These are phyloP conservation scores for Ciconia maguari DNA, from an alignment of 2,113 vertebrate species.

Conservation along the genomic window DNA sequence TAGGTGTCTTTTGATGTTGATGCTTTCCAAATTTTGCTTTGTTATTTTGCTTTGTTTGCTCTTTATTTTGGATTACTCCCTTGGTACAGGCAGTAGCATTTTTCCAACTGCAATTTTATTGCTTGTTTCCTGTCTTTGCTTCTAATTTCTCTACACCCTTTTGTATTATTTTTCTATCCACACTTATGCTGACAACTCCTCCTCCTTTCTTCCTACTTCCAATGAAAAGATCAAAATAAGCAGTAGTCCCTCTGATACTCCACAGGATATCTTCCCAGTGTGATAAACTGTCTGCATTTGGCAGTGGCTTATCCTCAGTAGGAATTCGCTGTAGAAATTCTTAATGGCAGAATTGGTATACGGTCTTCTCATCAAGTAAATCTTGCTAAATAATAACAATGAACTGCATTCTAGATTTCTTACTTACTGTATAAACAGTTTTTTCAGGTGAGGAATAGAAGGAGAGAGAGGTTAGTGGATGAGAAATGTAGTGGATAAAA, in stretches of 20 bases:
- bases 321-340: background rate
- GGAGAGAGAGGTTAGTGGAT: background rate
- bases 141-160: background rate
- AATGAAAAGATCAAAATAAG: background rate
- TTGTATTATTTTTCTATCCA: background rate
- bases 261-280: background rate
- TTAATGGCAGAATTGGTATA: background rate
- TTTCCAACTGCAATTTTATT: background rate
- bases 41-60: background rate
- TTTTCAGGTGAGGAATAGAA: background rate
- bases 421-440: background rate
- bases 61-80: conserved; percentile 1
- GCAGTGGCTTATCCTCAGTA: background rate
- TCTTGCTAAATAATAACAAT: background rate
- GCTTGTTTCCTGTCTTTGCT: background rate
- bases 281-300: background rate
- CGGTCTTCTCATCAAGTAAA: background rate
- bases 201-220: background rate
- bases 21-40: background rate
- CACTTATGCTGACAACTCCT: background rate
- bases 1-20: background rate
- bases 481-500: background rate
- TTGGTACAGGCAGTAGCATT: background rate
- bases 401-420: background rate
- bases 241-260: background rate